A percentile compares a stretch with the other conserved stretches of the same genome.
Evolutionary conservation across 2,113 vertebrate species (phyloP).

Genomic region (Rana temporaria): DNA sequence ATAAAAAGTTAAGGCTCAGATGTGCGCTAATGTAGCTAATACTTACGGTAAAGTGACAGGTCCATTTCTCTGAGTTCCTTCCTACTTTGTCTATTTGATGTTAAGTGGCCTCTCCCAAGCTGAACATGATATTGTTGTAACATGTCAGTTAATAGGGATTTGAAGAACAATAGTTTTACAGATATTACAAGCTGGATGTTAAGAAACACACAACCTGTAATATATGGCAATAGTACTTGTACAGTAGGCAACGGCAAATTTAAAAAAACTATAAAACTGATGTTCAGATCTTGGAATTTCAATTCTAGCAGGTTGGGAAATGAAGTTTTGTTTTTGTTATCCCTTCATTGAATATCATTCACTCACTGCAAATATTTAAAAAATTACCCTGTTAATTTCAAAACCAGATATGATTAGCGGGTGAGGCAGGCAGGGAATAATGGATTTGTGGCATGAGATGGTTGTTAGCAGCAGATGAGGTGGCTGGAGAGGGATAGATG

Average conservation of each 20-base stretch:
- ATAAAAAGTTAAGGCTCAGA: neutral
- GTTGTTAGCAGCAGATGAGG: too few species aligned
- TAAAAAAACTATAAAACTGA: neutral
- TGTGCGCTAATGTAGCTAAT: neutral
- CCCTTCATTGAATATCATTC: too few species aligned
- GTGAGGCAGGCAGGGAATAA: too few species aligned
- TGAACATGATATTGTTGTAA: constrained; percentile 12
- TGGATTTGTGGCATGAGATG: too few species aligned
- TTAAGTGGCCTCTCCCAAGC: constrained; percentile 20
- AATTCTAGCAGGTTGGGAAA: neutral
- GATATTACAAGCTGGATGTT: neutral
- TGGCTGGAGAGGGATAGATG: too few species aligned
- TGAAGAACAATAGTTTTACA: constrained; percentile 13
- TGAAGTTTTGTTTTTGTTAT: neutral
- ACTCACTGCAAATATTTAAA: too few species aligned
- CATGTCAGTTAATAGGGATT: constrained; percentile 4
- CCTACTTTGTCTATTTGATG: neutral
- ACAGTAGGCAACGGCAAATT: neutral
- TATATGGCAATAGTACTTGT: neutral
- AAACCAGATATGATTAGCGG: too few species aligned
- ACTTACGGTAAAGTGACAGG: neutral
- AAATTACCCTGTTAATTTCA: too few species aligned
- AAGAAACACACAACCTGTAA: neutral
- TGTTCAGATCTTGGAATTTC: neutral
- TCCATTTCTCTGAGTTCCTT: constrained; percentile 1